Evolutionary conservation across 2,888 invertebrate species (phyloP).

Genomic region (Drosophila heteroneura): DNA sequence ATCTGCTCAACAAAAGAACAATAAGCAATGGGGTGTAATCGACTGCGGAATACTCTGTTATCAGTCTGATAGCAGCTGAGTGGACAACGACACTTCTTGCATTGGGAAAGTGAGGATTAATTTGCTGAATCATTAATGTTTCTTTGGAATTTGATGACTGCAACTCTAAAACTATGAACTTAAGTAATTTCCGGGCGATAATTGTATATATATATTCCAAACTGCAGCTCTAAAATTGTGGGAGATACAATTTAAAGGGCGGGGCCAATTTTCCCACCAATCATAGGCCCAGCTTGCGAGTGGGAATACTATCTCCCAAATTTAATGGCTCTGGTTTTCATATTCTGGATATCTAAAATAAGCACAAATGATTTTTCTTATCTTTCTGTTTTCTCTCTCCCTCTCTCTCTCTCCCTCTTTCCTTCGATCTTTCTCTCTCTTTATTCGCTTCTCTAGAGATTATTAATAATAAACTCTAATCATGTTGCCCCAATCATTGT

Average conservation of each 20-base stretch:
- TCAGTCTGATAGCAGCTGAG: neutral
- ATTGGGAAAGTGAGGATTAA: neutral
- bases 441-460: neutral
- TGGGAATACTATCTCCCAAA: neutral
- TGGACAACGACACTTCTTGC: neutral
- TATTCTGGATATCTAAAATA: neutral
- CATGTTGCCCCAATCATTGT: neutral
- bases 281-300: neutral
- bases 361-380: neutral
- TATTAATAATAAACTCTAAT: neutral
- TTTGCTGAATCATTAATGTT: neutral
- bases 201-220: neutral
- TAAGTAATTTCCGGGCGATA: neutral
- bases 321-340: neutral
- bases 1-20: conserved; percentile 28
- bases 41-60: neutral
- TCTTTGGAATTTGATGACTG: rapidly evolving
- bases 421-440: neutral
- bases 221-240: neutral
- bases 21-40: neutral
- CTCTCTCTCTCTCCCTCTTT: rapidly evolving
- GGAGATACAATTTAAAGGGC: neutral
- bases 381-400: rapidly evolving
- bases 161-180: rapidly evolving
- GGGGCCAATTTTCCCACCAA: neutral